phyloP scores from a whole-genome alignment of 2,797 vertebrate species.

The Rhabdomys pumilio region DNA sequence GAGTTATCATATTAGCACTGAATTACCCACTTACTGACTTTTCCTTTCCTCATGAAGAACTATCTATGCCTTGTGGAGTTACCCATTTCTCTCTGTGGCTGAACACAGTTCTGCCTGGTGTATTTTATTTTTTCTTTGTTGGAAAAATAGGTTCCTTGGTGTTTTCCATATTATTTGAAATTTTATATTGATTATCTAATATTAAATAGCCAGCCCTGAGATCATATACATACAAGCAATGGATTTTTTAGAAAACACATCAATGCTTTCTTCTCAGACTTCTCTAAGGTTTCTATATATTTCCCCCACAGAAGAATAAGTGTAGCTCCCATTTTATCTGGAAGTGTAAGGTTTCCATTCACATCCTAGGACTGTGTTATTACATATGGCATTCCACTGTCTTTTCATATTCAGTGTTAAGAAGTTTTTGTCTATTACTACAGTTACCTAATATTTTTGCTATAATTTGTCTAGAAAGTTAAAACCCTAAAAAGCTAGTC shows the following conservation, averaged over 20 bases:
- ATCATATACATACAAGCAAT: background rate
- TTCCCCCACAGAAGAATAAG: background rate
- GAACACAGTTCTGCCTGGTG: background rate
- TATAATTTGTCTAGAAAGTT: background rate
- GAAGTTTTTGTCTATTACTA: background rate
- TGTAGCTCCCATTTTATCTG: background rate
- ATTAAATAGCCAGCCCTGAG: background rate
- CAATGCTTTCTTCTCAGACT: background rate
- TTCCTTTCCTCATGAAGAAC: background rate
- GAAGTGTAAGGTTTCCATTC: background rate
- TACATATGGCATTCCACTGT: background rate
- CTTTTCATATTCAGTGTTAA: background rate
- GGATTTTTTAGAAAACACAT: background rate
- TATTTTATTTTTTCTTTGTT: background rate
- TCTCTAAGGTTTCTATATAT: background rate
- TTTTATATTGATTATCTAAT: background rate
- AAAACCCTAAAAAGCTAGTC: background rate
- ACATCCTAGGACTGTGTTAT: background rate
- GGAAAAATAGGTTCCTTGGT: background rate
- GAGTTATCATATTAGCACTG: background rate
- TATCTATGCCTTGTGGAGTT: background rate
- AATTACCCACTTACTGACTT: background rate
- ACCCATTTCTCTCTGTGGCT: background rate
- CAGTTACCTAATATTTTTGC: background rate
- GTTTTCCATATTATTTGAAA: background rate